A percentile compares a stretch with the other conserved stretches of the same genome.
These are phyloP conservation scores for Zosterops hypoxanthus DNA, from an alignment of 2,113 vertebrate genomes.

Conservation along the genomic window DNA sequence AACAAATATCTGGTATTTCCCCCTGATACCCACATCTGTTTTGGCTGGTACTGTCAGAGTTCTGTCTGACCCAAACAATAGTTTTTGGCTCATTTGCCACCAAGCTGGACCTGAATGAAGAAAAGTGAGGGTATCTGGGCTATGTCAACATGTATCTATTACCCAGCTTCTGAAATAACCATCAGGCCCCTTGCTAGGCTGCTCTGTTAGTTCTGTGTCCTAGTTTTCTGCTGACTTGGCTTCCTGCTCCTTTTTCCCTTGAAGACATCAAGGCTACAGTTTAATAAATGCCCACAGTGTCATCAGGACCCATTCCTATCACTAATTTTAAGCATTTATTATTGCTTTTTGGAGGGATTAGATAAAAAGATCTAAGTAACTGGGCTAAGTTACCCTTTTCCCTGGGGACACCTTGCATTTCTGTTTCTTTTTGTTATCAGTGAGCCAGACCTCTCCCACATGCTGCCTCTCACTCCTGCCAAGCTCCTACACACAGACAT, in stretches of 20 bases:
- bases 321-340: not conserved
- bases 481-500: not conserved
- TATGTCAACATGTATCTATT: not conserved
- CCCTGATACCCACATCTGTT: not conserved
- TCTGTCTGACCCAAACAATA: not conserved
- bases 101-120: not conserved
- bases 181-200: not conserved
- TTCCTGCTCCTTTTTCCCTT: not conserved
- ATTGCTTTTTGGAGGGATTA: not conserved
- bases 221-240: not conserved
- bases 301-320: not conserved
- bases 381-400: not conserved
- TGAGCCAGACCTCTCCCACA: not conserved
- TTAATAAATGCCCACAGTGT: not conserved
- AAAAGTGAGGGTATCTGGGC: not conserved
- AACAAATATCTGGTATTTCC: not conserved
- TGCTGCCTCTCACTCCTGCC: not conserved
- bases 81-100: not conserved
- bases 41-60: not conserved
- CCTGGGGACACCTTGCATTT: not conserved
- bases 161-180: not conserved
- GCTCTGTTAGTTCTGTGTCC: not conserved
- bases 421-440: not conserved
- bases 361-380: not conserved
- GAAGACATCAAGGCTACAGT: not conserved